Base-by-base conservation (phyloP, 2,888 invertebrate genomes). In the Sphecodes monilicornis region DNA sequence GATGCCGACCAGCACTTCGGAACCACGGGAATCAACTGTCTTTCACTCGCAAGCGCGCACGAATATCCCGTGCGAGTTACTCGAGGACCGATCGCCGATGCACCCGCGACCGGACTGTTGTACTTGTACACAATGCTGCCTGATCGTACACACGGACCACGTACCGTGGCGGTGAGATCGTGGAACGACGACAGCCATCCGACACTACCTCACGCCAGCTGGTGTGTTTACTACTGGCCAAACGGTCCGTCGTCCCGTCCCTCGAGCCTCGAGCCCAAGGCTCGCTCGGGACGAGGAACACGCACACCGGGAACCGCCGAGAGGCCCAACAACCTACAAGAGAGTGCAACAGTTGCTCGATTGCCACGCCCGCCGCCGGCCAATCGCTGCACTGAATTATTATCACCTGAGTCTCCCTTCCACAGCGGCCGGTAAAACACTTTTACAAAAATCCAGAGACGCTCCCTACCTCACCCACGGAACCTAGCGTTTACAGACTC, bases 151-250 rank as follows among this genome's bases (percentile, higher is more conserved):
- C 75, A 64, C 74, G 36, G 36, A 76, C 60, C 60, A 57, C 76
- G 85, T 69, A 81, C 39, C 50, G 81, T 82, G 74, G 57, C 71
- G 13, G 64, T 57, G 64, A 78, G 18, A 66, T 8, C 46, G 57
- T 43, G 71, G 74, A 76, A 84, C 74, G 75, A 78, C 68, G 80
- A 80, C 76, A 73, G 78, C 80, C 80, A 83, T 77, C 81, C 82
- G 64, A 76, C 82, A 80, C 75, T 71, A 82, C 84, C 86, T 82
- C 78, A 82, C 88, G 76, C 86, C 84, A 83, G 89, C 88, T 86
- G 82, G 78, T 92, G 92, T 92, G 92, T 92, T 92, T 92, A 92
- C 92, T 88, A 92, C 90, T 89, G 91, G 0, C 32, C 50, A 90
- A 86, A 79, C 78, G 80, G 72, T 77, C 76, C 77, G 79, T 72